Conservation (phyloP, 1,140 invertebrate species). For the Drosophila serrata region DNA sequence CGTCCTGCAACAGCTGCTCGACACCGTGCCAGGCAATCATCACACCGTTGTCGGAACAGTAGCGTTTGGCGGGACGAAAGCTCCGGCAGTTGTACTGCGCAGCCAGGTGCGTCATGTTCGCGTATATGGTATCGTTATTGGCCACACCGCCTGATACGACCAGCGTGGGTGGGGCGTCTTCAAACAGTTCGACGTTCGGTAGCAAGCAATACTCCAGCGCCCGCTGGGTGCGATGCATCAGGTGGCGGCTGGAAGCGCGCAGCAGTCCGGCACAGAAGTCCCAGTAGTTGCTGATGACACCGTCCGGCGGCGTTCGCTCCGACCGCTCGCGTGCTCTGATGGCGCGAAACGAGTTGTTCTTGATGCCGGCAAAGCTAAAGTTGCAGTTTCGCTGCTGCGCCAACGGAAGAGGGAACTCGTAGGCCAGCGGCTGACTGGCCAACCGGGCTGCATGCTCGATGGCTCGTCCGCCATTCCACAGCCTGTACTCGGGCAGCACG, state of each 20-base stretch:
- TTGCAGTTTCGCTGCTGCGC: conserved; percentile 90
- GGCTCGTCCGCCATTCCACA: conserved; percentile 92
- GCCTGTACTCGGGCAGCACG: conserved; percentile 90
- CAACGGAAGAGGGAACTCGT: conserved; percentile 89
- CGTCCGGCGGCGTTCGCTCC: conserved; percentile 87
- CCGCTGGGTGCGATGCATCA: conserved; percentile 93
- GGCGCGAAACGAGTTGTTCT: conserved; percentile 86
- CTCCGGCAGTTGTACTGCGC: conserved; percentile 88
- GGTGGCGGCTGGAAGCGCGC: conserved; percentile 90
- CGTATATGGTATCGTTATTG: conserved; percentile 94
- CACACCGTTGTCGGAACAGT: conserved; percentile 99
- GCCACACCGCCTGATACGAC: conserved; percentile 98
- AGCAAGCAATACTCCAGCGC: conserved; percentile 91
- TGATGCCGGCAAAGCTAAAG: conserved; percentile 94
- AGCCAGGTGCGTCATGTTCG: conserved; percentile 90
- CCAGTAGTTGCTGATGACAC: conserved; percentile 91
- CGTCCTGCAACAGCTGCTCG: conserved; percentile 88
- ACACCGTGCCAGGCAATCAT: conserved; percentile 99
- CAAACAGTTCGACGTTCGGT: conserved; percentile 87
- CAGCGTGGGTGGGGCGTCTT: conserved; percentile 86
- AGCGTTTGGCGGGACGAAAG: conserved; percentile 91
- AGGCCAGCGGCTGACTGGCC: conserved; percentile 88
- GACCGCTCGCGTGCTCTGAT: conserved; percentile 88
- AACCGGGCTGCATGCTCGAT: conserved; percentile 92
- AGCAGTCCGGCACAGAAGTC: conserved; percentile 96